Conservation (phyloP, 2,888 invertebrate genomes). For the Orthosia gothica region DNA sequence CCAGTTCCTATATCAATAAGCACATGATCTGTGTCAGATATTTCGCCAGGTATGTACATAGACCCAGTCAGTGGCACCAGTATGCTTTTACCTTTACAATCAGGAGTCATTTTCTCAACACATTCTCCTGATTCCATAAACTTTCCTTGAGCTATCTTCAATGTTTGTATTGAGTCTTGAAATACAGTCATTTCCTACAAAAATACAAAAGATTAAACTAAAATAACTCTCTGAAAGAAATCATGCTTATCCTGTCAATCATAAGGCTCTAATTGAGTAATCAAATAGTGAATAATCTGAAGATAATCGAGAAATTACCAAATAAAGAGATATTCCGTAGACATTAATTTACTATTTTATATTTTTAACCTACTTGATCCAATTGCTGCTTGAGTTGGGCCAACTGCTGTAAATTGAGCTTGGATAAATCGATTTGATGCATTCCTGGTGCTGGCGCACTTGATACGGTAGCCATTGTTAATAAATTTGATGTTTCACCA, state of each 20-base stretch:
- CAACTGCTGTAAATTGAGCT: slow-evolving; percentile 95
- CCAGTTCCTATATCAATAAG: slow-evolving; percentile 99
- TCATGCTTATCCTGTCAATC: not conserved
- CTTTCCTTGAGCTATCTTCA: slow-evolving; percentile 97
- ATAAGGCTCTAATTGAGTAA: not conserved
- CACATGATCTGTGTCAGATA: slow-evolving; percentile 96
- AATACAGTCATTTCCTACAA: slow-evolving; percentile 96
- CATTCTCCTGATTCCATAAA: slow-evolving; percentile 97
- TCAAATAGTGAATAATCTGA: not conserved
- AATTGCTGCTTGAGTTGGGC: slow-evolving; percentile 96
- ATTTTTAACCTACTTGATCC: slow-evolving; percentile 93
- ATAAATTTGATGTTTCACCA: slow-evolving; percentile 43
- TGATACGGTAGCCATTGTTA: slow-evolving; percentile 92
- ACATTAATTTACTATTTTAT: not conserved
- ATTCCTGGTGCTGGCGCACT: slow-evolving; percentile 92
- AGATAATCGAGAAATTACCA: not conserved
- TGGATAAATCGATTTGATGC: slow-evolving; percentile 96
- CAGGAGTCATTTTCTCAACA: slow-evolving; percentile 95
- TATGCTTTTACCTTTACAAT: slow-evolving; percentile 95
- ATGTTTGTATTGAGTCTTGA: slow-evolving; percentile 96
- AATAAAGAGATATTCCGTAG: not conserved
- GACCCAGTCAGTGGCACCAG: slow-evolving; percentile 99
- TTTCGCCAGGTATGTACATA: slow-evolving; percentile 98
- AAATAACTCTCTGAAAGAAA: not conserved
- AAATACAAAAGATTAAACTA: slow-evolving; percentile 24